Evolutionary conservation across 2,888 invertebrate genomes (phyloP).

Genomic region (Empis stercorea): DNA sequence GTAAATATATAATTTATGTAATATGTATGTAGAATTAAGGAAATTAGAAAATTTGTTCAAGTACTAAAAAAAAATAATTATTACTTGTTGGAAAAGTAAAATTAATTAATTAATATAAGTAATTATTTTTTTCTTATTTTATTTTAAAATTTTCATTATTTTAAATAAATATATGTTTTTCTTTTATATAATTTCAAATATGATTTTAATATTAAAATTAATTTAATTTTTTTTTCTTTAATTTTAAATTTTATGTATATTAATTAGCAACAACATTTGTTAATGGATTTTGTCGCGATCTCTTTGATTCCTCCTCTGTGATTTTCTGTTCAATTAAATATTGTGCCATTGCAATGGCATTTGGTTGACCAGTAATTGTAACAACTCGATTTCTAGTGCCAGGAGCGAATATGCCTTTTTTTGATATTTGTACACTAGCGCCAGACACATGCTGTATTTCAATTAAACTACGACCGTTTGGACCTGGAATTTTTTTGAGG

Average conservation of each 20-base stretch:
- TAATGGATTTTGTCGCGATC: slow-evolving; percentile 77
- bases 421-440: slow-evolving; percentile 96
- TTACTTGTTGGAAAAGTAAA: too few relatives aligned
- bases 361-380: slow-evolving; percentile 81
- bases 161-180: too few relatives aligned
- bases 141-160: too few relatives aligned
- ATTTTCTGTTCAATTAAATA: slow-evolving; percentile 95
- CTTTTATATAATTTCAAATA: not conserved
- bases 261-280: slow-evolving; percentile 33
- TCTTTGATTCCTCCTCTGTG: slow-evolving; percentile 88
- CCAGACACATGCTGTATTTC: slow-evolving; percentile 96
- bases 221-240: slow-evolving; percentile 13
- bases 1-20: too few relatives aligned
- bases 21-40: too few relatives aligned
- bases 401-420: slow-evolving; percentile 94
- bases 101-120: too few relatives aligned
- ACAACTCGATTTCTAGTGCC: slow-evolving; percentile 96
- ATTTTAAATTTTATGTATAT: slow-evolving; percentile 5
- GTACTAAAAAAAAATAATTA: too few relatives aligned
- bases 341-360: slow-evolving; percentile 83
- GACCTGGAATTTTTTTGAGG: slow-evolving; percentile 47
- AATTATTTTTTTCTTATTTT: too few relatives aligned
- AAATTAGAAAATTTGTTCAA: too few relatives aligned
- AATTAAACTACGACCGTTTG: slow-evolving; percentile 89
- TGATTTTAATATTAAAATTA: too few relatives aligned